Evolutionary conservation across 2,113 vertebrate genomes (phyloP), one percentile per base, ranked within the genome.

Genomic region (Proteles cristata): DNA sequence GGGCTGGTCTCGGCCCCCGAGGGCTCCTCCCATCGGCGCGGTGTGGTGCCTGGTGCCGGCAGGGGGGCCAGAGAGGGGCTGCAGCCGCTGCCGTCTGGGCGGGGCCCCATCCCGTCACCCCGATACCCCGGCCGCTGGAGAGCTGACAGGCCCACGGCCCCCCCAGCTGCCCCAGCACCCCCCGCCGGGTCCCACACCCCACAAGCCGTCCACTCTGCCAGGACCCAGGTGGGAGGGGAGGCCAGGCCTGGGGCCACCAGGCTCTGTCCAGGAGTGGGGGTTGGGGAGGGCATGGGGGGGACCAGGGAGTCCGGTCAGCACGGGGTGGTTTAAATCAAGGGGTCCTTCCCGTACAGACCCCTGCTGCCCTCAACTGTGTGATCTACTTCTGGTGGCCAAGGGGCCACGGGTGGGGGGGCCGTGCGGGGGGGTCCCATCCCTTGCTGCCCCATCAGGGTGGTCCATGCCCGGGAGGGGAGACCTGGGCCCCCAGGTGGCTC

Each of bases 21-120:
- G 2, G 25, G 21, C 25, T 21, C 28, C 76, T 71, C 83, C 35
- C 16, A 3, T 31, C 31, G 2, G 2, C 11, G 1, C 11, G 0
- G n/a, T 5, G 1, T 2, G 15, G 74, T 9, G 43, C 43, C 74
- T 77, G 43, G 74, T 10, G 43, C 43, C 8, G 7, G 48, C 74
- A 48, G 43, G 43, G 73, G 43, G 28, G 43, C 26, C 4, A 31
- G 74, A 48, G 74, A 31, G 7, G 43, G 43, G 14, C 43, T 31
- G 26, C 15, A 48, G 74, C 74, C 26, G 7, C 43, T 17, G 74
- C 71, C 26, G 35, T 74, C 69, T 71, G 35, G 1, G 19, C 7
- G 35, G 71, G 71, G 71, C 35, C 35, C 7, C 74, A 0, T 2
- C 26, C 74, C 0, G 7, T 31, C 43, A 48, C 74, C 74, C 74